Evolutionary conservation across 2,888 invertebrate species (phyloP).

Genomic region (Mesoligia furuncula): DNA sequence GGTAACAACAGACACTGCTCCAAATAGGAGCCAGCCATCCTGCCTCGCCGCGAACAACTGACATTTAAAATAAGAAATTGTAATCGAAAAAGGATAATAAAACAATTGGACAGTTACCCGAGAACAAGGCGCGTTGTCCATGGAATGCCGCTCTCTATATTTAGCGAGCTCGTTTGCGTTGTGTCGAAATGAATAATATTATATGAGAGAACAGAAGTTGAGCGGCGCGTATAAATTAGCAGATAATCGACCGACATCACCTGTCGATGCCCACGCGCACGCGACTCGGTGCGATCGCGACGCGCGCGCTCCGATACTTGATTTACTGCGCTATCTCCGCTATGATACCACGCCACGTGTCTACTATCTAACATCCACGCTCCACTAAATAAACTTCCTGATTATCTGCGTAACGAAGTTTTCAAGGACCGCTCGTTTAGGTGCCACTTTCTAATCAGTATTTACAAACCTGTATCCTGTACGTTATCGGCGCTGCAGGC

Average conservation of each 20-base stretch:
- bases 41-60: conserved; percentile 70
- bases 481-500: conserved; percentile 72
- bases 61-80: conserved; percentile 83
- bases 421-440: conserved; percentile 76
- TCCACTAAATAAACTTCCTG: conserved; percentile 79
- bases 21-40: conserved; percentile 76
- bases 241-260: conserved; percentile 86
- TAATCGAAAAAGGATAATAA: conserved; percentile 81
- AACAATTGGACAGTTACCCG: conserved; percentile 81
- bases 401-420: conserved; percentile 76
- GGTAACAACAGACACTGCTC: conserved; percentile 75
- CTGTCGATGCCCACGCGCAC: conserved; percentile 82
- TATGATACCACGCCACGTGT: conserved; percentile 76
- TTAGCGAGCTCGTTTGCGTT: conserved; percentile 86
- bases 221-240: conserved; percentile 86
- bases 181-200: conserved; percentile 85
- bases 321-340: conserved; percentile 76
- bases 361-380: conserved; percentile 71
- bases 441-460: conserved; percentile 83
- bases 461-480: conserved; percentile 83
- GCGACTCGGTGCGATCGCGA: conserved; percentile 68
- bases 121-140: conserved; percentile 79
- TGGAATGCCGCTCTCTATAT: conserved; percentile 86
- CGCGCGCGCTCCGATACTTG: conserved; percentile 65
- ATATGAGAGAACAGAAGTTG: conserved; percentile 87